Evolutionary conservation across 2,113 vertebrate genomes (phyloP), one percentile per base, ranked within the genome.

Genomic region (Microcebus jonahi): DNA sequence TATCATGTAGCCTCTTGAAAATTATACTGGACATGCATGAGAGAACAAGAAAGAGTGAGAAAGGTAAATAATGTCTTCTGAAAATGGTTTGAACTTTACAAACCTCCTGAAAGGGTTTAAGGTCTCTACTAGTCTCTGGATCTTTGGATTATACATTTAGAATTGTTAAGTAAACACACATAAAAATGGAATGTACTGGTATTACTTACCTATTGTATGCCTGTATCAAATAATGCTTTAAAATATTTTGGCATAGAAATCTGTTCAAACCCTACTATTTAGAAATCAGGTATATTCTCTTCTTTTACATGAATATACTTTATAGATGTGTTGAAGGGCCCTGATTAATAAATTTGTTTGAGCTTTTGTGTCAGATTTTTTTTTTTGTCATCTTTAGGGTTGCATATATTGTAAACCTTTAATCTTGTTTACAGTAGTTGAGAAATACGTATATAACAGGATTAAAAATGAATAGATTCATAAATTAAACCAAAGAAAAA

Each of bases 341-440:
- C 91, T 34, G 31, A 85, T 85, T 34, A 77, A 93, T 83, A 92
- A 27, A 48, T 67, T 76, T 89, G 36, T 59, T 87, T 84, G 34
- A 42, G 77, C 48, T 61, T 90, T 42, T 34, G 29, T 77, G 39
- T 70, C 53, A 84, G 7, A 21, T 61, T 70, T 88, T 55, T 18
- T 53, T 53, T 55, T 96, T 88, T 55, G n/a, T 82, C 11, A 27
- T 81, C 17, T 71, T 90, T 39, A 75, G 25, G 36, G 21, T 63
- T 91, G 34, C 11, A 42, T 39, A 14, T 50, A 36, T 65, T 65
- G 18, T 48, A 68, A 21, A 68, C 67, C 18, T 20, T 65, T 27
- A 84, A 18, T 61, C 63, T 89, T 61, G 10, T 80, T 86, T 11
- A 34, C 6, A 34, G 1, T 75, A 34, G 34, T 87, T 81, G 73